These are phyloP conservation scores for Leucophenga montana DNA, from an alignment of 2,888 invertebrate species.

Conservation along the genomic window DNA sequence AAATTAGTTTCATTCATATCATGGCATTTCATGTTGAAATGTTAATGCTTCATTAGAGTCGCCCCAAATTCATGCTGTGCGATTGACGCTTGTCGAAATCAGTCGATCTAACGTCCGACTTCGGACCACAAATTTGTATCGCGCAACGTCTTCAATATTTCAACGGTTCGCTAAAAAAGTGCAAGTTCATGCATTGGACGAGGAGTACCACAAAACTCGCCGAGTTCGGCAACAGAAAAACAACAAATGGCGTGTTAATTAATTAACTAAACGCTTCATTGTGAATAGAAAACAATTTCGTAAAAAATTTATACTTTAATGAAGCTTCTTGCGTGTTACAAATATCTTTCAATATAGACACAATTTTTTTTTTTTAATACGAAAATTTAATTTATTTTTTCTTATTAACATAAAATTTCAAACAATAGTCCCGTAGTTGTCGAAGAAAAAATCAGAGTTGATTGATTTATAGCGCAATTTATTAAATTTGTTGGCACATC, in stretches of 20 bases:
- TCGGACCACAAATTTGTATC: no score
- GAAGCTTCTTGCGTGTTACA: neutral
- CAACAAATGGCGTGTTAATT: slow-evolving; percentile 18
- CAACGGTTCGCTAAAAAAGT: neutral
- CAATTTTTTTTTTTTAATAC: neutral
- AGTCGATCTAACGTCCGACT: no score
- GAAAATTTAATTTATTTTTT: neutral
- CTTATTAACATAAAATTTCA: neutral
- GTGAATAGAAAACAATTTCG: no score
- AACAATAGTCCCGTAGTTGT: no score
- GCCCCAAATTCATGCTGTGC: slow-evolving; percentile 9
- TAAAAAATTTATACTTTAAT: neutral
- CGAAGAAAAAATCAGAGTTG: no score
- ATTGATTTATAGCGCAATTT: no score
- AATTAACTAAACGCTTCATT: slow-evolving; percentile 12
- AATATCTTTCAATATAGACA: neutral
- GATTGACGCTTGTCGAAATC: no score
- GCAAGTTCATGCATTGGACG: slow-evolving; percentile 13
- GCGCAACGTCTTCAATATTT: no score
- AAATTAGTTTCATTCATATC: slow-evolving; percentile 22
- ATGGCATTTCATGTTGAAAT: slow-evolving; percentile 13
- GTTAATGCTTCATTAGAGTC: slow-evolving; percentile 19
- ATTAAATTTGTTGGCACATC: no score
- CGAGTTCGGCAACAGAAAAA: no score
- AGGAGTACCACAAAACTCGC: no score